A percentile compares a stretch with the other conserved stretches of the same genome.
Evolutionary conservation across 2,113 vertebrate species (phyloP).

Genomic region (Fregetta grallaria): DNA sequence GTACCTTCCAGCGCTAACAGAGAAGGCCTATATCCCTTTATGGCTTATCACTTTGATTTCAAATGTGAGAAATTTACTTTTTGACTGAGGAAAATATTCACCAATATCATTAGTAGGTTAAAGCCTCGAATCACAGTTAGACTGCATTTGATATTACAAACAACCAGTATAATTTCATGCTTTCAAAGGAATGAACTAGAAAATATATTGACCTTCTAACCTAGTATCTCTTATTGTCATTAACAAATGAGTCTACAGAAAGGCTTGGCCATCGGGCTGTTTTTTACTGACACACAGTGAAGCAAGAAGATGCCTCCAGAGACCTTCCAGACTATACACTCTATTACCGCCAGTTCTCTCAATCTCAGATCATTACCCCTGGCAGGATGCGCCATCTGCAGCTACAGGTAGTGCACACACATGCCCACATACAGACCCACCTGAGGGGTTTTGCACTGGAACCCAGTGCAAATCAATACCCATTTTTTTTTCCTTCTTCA

Average conservation of each 20-base stretch:
- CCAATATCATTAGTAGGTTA: background rate
- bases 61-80: background rate
- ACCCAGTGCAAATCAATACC: background rate
- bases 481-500: background rate
- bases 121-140: background rate
- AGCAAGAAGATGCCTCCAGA: background rate
- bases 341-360: background rate
- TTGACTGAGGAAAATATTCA: background rate
- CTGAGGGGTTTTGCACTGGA: background rate
- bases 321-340: background rate
- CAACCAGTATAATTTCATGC: background rate
- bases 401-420: background rate
- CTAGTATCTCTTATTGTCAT: background rate
- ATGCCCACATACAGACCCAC: background rate
- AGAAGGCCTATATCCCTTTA: background rate
- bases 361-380: background rate
- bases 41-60: background rate
- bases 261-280: background rate
- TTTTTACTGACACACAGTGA: background rate
- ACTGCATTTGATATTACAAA: background rate
- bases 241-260: background rate
- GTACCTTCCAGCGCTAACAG: background rate
- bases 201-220: background rate
- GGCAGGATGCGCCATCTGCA: background rate
- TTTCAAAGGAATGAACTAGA: background rate